phyloP scores from a whole-genome alignment of 2,797 vertebrate genomes.

The Tauraco hartlaubi region DNA sequence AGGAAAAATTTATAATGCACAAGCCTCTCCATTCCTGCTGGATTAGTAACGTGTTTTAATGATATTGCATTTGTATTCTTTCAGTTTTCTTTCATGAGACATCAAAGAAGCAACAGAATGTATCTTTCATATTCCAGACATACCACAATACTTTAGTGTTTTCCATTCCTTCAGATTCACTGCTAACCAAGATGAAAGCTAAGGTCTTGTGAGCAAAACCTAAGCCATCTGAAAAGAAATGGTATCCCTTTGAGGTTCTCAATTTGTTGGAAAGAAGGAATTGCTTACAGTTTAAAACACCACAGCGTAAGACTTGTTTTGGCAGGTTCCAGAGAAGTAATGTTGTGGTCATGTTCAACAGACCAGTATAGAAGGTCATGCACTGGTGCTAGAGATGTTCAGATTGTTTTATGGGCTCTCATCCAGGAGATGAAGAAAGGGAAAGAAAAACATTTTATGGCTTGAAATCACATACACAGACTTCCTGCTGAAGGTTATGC shows the following conservation, averaged over 20 bases:
- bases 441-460: background rate
- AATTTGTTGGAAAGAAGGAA: constrained; percentile 24
- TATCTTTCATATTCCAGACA: constrained; percentile 46
- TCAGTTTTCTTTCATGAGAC: constrained; percentile 45
- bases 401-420: background rate
- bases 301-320: background rate
- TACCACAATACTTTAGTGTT: background rate
- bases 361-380: background rate
- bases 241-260: background rate
- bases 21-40: background rate
- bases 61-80: constrained; percentile 44
- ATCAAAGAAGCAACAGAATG: constrained; percentile 42
- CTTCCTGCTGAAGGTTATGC: background rate
- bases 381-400: background rate
- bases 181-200: constrained; percentile 68
- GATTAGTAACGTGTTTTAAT: constrained; percentile 38
- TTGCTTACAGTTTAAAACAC: background rate
- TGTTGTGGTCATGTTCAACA: background rate
- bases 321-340: background rate
- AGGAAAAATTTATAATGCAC: background rate
- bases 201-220: constrained; percentile 28
- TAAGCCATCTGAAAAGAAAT: constrained; percentile 30
- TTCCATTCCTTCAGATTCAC: constrained; percentile 41
- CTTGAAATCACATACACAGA: background rate
- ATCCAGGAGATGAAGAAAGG: background rate